Evolutionary conservation across 2,113 vertebrate genomes (phyloP).

Genomic region (Fregetta grallaria): DNA sequence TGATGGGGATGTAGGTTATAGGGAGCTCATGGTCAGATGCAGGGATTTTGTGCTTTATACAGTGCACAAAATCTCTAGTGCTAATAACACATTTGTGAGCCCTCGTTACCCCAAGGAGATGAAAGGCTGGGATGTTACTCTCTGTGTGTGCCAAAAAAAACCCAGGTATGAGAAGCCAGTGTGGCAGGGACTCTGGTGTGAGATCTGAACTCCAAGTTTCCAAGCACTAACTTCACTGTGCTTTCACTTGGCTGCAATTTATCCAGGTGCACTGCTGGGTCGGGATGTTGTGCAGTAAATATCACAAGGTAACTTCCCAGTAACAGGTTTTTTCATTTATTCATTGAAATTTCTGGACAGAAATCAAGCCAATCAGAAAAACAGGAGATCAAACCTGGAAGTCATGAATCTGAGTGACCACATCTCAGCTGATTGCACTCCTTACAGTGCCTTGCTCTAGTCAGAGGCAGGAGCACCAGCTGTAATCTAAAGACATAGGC

Average conservation of each 20-base stretch:
- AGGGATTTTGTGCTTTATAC: background rate
- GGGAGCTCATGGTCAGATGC: background rate
- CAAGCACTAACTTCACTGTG: background rate
- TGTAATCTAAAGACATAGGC: background rate
- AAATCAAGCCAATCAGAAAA: conserved; percentile 22
- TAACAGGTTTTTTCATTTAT: background rate
- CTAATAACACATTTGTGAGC: accelerated
- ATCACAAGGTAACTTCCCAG: background rate
- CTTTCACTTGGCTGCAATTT: background rate
- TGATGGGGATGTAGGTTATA: background rate
- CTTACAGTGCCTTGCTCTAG: background rate
- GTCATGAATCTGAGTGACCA: background rate
- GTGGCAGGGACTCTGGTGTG: background rate
- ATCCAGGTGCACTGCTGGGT: background rate
- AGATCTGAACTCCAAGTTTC: background rate
- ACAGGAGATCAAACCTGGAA: background rate
- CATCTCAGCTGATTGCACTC: background rate
- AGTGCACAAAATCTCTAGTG: background rate
- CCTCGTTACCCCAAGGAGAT: background rate
- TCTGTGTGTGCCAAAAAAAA: accelerated
- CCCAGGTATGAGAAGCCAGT: background rate
- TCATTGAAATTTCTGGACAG: background rate
- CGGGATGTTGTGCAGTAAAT: background rate
- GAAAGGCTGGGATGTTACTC: background rate
- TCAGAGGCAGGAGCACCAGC: background rate